Evolutionary conservation across 2,888 invertebrate species (phyloP).

Genomic region (Trachelus iudaicus): DNA sequence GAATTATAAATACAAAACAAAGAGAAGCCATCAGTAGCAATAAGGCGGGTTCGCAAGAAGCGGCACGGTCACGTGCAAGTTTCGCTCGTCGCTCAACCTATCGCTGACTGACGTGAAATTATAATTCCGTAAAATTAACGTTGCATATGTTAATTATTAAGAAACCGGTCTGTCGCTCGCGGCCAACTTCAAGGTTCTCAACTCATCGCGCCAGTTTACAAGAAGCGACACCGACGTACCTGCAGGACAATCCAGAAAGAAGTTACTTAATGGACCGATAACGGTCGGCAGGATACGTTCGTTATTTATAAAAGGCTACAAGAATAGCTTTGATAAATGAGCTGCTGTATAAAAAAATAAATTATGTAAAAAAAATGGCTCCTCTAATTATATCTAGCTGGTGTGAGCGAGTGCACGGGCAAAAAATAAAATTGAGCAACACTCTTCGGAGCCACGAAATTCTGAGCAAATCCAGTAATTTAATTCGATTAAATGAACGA

Average conservation of each 20-base stretch:
- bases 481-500: neutral
- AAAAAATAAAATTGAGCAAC: neutral
- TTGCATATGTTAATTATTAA: constrained; percentile 59
- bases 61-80: constrained; percentile 31
- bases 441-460: neutral
- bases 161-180: constrained; percentile 48
- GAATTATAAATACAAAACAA: neutral
- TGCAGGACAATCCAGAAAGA: neutral
- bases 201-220: constrained; percentile 6
- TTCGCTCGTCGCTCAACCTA: constrained; percentile 35
- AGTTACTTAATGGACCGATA: neutral
- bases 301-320: neutral
- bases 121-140: constrained; percentile 62
- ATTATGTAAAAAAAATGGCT: neutral
- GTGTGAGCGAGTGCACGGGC: neutral
- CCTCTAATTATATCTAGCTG: neutral
- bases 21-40: constrained; percentile 13
- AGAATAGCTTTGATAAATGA: neutral
- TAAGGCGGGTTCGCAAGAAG: constrained; percentile 12
- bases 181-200: constrained; percentile 34
- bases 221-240: neutral
- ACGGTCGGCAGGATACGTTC: neutral
- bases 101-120: constrained; percentile 53
- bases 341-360: neutral
- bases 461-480: neutral